phyloP scores from a whole-genome alignment of 2,888 invertebrate species.

The Xanthorhoe designata region DNA sequence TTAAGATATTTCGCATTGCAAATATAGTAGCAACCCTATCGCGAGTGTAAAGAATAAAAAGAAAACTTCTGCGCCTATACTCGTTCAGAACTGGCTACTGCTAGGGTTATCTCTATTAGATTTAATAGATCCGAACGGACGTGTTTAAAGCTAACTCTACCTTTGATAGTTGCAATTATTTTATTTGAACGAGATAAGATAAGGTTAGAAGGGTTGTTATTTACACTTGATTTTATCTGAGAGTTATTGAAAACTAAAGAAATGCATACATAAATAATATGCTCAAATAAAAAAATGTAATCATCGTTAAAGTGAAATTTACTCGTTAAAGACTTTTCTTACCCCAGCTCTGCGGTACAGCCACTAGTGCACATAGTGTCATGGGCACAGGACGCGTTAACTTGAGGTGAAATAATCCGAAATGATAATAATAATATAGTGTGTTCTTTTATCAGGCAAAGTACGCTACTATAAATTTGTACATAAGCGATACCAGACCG shows the following conservation, averaged over 20 bases:
- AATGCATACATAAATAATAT: not conserved
- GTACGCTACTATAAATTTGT: no score
- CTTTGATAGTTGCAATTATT: slow-evolving; percentile 37
- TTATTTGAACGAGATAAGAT: slow-evolving; percentile 27
- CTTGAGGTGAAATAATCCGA: no score
- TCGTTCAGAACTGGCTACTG: slow-evolving; percentile 33
- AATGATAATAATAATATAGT: no score
- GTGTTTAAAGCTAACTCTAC: slow-evolving; percentile 32
- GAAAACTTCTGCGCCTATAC: slow-evolving; percentile 36
- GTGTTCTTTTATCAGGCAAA: no score
- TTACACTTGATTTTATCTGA: slow-evolving; percentile 34
- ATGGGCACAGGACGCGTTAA: no score
- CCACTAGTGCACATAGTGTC: no score
- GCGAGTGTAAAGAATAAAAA: slow-evolving; percentile 38
- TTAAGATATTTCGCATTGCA: not conserved
- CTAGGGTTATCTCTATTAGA: slow-evolving; percentile 42
- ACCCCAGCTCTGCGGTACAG: no score
- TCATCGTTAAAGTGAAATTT: no score
- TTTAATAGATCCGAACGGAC: slow-evolving; percentile 37
- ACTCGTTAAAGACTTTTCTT: no score
- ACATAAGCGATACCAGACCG: no score
- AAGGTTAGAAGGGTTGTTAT: slow-evolving; percentile 1
- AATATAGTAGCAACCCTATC: slow-evolving; percentile 33
- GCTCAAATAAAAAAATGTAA: no score
- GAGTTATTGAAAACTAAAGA: not conserved